Evolutionary conservation across 2,888 invertebrate species (phyloP), one percentile per base, ranked within the genome.

Genomic region (Eudasyphora cyanicolor): DNA sequence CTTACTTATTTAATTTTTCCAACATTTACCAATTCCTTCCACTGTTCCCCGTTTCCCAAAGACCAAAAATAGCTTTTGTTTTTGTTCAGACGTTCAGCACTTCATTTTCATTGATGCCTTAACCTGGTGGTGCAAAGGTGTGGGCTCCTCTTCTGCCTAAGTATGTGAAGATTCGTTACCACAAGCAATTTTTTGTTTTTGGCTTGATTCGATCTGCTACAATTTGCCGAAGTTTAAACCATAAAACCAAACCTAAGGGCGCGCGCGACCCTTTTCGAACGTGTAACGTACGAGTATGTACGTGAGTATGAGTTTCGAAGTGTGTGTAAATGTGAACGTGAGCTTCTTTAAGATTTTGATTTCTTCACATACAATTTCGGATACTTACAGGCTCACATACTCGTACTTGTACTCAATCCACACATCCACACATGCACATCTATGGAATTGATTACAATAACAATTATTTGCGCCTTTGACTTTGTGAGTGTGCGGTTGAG

Each of bases 381-480:
- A n/a, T n/a, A n/a, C n/a, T 54, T 54, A 54, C 57, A 27, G 12
- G 12, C 27, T 27, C 12, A 27, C 57, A 57, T 14, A 57, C 54
- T 32, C 32, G 32, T 8, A 8, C 8, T 32, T 8, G 7, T 8
- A 54, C n/a, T n/a, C n/a, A n/a, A n/a, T n/a, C n/a, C 57, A 57
- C 14, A 21, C 54, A 54, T 3, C 6, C 3, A 6, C 19, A 12
- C 27, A 19, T 10, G 21, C 54, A 80, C 70, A 51, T 76, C n/a
- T 42, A 60, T 54, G 42, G 71, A 84, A 81, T 84, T 81, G 78
- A 81, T 81, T 81, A 62, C 78, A 81, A 84, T 81, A 81, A 84
- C 81, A 84, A 84, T 84, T 84, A 81, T 81, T 84, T 84, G 81
- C 84, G 81, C 81, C 75, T 84, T 84, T 84, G 81, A 84, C 78